Base-by-base conservation (phyloP, 1,140 invertebrate species). In the Nasonia giraulti region DNA sequence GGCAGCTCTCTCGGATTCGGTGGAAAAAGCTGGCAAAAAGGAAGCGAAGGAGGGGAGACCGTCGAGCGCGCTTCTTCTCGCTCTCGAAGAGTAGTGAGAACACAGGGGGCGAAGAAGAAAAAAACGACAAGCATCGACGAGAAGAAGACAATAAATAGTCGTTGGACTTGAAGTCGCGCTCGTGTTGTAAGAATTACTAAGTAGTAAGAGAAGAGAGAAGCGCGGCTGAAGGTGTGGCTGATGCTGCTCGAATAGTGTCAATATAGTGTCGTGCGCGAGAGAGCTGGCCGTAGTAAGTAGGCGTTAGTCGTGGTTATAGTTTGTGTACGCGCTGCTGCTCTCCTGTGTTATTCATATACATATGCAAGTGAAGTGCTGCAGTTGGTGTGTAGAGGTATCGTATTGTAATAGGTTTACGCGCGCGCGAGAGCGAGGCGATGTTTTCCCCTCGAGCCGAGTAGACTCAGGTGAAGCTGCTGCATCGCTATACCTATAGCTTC, bases 391-490 rank as follows among this genome's bases (percentile, higher is more conserved):
- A 17, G 55, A 62, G 55, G 40, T 44, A 44, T 44, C 40, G 8
- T 11, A 44, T 44, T 20, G 17, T 62, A 17, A 17, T 17, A 62
- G 55, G 20, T 62, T 17, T 14, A 62, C 17, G 55, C 33, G 33
- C 10, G 40, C n/a, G 33, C n/a, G 68, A 8, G 55, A 20, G 2
- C 10, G 47, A 74, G 73, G 62, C 50, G 62, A 83, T 83, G 82
- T 62, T 77, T 69, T 83, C n/a, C n/a, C 31, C 31, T 69, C 8
- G 74, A 40, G 74, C 6, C 33, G 50, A n/a, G 55, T 55, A 17
- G 27, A 69, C 77, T 47, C 37, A 77, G 82, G 37, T 68, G 50
- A 55, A 77, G 23, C 8, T 20, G 55, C 82, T 20, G 40, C 74
- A 4, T 77, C 55, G 55, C 1, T 55, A n/a, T 27, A 37, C 0